A percentile compares a stretch with the other conserved stretches of the same genome.
Evolutionary conservation across 2,888 invertebrate species (phyloP).

Genomic region (Caenorhabditis zanzibari): DNA sequence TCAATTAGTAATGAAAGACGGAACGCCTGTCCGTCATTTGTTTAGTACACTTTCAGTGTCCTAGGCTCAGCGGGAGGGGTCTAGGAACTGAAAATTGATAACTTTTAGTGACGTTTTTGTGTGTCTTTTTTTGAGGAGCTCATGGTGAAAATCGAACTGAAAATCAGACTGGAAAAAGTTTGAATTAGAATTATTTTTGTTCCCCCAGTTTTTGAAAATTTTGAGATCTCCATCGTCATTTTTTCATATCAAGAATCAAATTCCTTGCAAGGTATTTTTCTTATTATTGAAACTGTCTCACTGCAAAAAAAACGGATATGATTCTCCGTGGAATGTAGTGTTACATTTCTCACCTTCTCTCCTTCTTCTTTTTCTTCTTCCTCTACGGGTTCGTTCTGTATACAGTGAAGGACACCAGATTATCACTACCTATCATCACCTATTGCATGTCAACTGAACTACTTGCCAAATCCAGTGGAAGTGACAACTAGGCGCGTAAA

Average conservation of each 20-base stretch:
- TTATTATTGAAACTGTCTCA: neutral
- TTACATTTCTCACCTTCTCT: constrained; percentile 54
- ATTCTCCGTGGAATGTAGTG: constrained; percentile 53
- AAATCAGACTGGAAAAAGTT: too few relatives aligned
- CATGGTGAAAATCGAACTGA: too few relatives aligned
- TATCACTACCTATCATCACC: constrained; percentile 38
- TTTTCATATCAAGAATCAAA: neutral
- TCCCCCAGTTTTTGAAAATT: too few relatives aligned
- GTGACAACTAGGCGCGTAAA: neutral
- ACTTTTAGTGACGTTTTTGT: constrained; percentile 1
- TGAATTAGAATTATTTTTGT: too few relatives aligned
- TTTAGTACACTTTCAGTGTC: constrained; percentile 25
- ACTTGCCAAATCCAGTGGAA: constrained; percentile 1
- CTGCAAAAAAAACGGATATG: constrained; percentile 36
- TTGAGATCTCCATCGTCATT: too few relatives aligned
- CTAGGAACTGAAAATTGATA: neutral
- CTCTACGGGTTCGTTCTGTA: constrained; percentile 35
- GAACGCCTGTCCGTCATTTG: constrained; percentile 48
- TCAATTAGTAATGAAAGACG: constrained; percentile 31
- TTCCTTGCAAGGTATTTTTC: neutral
- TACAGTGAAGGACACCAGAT: constrained; percentile 54
- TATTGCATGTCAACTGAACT: constrained; percentile 27
- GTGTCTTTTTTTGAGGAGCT: neutral
- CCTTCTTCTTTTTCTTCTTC: constrained; percentile 26
- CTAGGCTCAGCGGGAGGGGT: neutral